Base-by-base conservation (phyloP, 1,140 invertebrate genomes). In the Scaptomyza pallida region DNA sequence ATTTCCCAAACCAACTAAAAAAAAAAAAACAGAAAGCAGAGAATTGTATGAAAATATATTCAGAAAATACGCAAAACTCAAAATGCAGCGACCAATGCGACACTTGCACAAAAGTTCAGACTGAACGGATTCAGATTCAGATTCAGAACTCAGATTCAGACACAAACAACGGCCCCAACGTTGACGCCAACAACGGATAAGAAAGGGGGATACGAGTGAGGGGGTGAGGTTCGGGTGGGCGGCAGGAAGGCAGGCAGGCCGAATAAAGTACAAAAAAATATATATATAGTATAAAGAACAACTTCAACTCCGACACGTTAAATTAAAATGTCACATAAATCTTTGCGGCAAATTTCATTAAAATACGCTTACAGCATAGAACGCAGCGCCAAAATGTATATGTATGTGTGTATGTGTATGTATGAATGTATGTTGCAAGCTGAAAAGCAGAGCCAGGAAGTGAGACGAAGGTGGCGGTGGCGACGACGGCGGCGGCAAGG, bases 251-350 rank as follows among this genome's bases (percentile, higher is more conserved):
- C n/a, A 19, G 16, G 30, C 23, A 54, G 41, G 33, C 15, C 37
- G 35, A 40, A 57, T 37, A 69, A 57, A 59, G 45, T 67, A 74
- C 74, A 60, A 77, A 69, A n/a, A 37, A 37, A 37, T 23, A 4
- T 23, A 23, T 23, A 26, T 5, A 30, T 1, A 30, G 78, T 64
- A 59, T 75, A 85, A 64, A 80, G 77, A 80, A 73, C 80, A 81
- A 88, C 82, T 88, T 78, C 83, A 78, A 67, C 75, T 88, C 82
- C 82, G 78, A 88, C 82, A 88, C 82, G 83, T 88, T 88, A 88
- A 88, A 88, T 88, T 88, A 88, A 88, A 88, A 89, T 88, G 82
- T 88, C 82, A 88, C 82, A 88, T 88, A 88, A 88, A 88, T 88
- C 82, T 88, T 88, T 78, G 82, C 72, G 78, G 78, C 51, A 88